These are phyloP conservation scores for Pinna nobilis DNA, from an alignment of 1,140 invertebrate genomes.

Conservation along the genomic window DNA sequence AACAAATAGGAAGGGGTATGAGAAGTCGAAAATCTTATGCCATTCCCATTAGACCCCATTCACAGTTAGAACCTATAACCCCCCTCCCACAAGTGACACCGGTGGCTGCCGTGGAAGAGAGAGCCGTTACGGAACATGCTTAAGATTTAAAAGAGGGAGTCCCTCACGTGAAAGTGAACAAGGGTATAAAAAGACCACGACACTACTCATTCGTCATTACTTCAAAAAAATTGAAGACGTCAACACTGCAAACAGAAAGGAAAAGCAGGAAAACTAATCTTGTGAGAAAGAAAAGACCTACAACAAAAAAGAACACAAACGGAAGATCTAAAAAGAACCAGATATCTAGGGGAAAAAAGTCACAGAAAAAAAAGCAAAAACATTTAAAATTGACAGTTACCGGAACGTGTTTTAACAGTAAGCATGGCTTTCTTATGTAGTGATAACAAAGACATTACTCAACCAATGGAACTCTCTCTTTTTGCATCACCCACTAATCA, in stretches of 20 bases:
- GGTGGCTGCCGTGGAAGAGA: conserved; percentile 32
- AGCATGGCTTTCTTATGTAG: conserved; percentile 27
- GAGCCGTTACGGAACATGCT: conserved; percentile 10
- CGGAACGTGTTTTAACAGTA: background rate
- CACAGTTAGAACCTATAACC: background rate
- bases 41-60: conserved; percentile 1
- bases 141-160: background rate
- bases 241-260: background rate
- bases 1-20: background rate
- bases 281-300: conserved; percentile 1
- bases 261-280: background rate
- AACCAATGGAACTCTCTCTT: conserved; percentile 23
- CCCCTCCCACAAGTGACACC: conserved; percentile 8
- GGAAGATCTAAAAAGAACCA: background rate
- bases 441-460: conserved; percentile 27
- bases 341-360: background rate
- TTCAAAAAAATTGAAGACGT: conserved; percentile 3
- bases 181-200: conserved; percentile 10
- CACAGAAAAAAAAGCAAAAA: background rate
- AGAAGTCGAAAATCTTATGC: background rate
- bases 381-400: conserved; percentile 17
- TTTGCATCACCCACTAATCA: conserved; percentile 34
- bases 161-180: conserved; percentile 1
- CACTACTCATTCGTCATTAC: background rate
- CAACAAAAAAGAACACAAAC: conserved; percentile 8